Evolutionary conservation across 2,797 vertebrate species (phyloP), one percentile per base, ranked within the genome.

Genomic region (Octomys mimax): DNA sequence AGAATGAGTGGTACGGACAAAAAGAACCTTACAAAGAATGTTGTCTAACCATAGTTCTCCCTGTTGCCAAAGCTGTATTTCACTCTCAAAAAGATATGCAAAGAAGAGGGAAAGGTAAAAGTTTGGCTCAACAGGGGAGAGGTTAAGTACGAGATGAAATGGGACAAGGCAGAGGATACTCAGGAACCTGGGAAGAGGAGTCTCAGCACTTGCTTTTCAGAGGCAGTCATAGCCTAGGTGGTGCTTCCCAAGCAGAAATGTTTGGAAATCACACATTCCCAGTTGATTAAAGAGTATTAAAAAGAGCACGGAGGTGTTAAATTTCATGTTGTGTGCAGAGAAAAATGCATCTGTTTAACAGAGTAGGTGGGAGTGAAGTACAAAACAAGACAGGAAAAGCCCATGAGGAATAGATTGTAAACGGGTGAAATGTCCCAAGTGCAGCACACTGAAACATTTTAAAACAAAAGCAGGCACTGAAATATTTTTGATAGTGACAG

Each of bases 401-500:
- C 1, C 2, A 33, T 83, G 57, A 82, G 8, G 36, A 73, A 92
- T 78, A 59, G 52, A 89, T 0, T 77, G 14, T 42, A 82, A 83
- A 87, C 66, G 57, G 52, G 36, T 75, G 46, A 86, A 80, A 13
- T 54, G 82, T 82, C 87, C 73, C 90, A 89, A 57, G 84, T 64
- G 71, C 89, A 70, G 62, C 26, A 90, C 64, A 94, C 46, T 36
- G 71, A 54, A 77, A 93, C 79, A 79, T n/a, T 62, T 95, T 90
- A 71, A 95, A 93, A 46, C 42, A 77, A 87, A 92, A 49, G 16
- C 68, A 80, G n/a, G 39, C 21, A 49, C 7, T n/a, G 66, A 82
- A 71, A 22, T 33, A 42, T 62, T 88, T 97, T 71, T 95, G 87
- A 97, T 96, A 92, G 85, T 96, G 80, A 89, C 5, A 31, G 54